A percentile compares a stretch with the other conserved stretches of the same genome.
Conservation (phyloP, 2,797 vertebrate genomes). For the Pangasius macronema region DNA sequence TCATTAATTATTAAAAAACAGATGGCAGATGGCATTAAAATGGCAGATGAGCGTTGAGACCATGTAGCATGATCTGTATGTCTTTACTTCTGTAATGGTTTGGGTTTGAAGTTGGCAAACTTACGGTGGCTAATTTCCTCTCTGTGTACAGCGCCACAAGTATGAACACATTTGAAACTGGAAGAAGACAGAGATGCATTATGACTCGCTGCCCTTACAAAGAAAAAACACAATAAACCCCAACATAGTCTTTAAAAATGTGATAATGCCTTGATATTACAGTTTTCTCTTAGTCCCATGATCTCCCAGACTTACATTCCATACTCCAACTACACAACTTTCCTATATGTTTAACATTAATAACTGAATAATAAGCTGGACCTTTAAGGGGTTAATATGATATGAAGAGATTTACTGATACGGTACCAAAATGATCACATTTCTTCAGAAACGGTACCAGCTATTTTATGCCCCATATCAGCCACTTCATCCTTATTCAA, state of each 20-base stretch:
- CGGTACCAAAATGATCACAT: background rate
- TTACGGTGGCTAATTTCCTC: constrained; percentile 77
- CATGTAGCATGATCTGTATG: background rate
- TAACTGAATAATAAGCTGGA: background rate
- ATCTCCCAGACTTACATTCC: background rate
- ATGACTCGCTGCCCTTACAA: background rate
- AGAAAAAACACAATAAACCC: background rate
- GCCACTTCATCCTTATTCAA: background rate
- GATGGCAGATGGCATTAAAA: background rate
- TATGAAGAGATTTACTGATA: background rate
- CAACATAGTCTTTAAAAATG: background rate
- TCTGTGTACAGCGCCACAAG: constrained; percentile 77
- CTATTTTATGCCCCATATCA: background rate
- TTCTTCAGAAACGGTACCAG: background rate
- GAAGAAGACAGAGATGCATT: constrained; percentile 46
- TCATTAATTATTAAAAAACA: background rate
- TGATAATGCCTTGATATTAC: background rate
- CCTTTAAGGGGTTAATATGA: background rate
- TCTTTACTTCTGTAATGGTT: background rate
- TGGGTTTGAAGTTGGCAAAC: constrained; percentile 42
- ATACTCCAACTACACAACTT: too few relatives aligned
- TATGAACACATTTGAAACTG: constrained; percentile 76
- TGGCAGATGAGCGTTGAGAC: background rate
- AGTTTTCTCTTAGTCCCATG: background rate
- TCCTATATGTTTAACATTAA: background rate